These are phyloP conservation scores for Chrysolina americana DNA, from an alignment of 2,888 invertebrate species.

Conservation along the genomic window DNA sequence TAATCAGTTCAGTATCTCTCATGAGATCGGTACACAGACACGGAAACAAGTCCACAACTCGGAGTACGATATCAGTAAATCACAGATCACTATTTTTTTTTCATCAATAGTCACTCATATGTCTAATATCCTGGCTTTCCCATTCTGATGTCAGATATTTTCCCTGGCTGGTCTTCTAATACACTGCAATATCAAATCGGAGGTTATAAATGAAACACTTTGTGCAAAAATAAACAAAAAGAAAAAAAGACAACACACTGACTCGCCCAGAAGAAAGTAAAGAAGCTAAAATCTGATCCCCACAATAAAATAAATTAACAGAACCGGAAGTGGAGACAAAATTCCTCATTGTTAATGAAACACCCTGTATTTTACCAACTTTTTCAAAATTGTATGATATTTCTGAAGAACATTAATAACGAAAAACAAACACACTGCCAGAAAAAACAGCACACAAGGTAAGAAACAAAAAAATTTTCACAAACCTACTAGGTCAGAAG, in stretches of 20 bases:
- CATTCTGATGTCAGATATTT: slow-evolving; percentile 39
- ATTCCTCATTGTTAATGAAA: no score
- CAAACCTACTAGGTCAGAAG: no score
- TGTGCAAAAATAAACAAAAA: not conserved
- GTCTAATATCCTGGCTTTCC: slow-evolving; percentile 24
- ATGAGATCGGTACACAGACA: slow-evolving; percentile 2
- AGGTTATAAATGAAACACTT: not conserved
- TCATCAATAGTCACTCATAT: not conserved
- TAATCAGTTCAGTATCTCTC: slow-evolving; percentile 11
- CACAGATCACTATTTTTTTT: slow-evolving; percentile 37
- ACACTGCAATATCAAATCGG: slow-evolving; percentile 35
- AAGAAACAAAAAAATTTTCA: no score
- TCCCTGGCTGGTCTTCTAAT: slow-evolving; percentile 38
- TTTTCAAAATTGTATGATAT: no score
- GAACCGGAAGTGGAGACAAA: no score
- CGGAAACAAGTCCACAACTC: slow-evolving; percentile 4
- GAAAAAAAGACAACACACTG: not conserved
- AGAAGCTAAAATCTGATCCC: no score
- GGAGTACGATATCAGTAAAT: slow-evolving; percentile 36
- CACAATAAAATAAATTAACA: no score
- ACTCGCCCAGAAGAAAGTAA: no score
- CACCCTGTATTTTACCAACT: no score
- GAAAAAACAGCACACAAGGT: no score
- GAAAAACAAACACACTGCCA: no score
- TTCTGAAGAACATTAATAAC: no score